These are phyloP conservation scores for Cichlasoma orientale DNA, from an alignment of 2,797 vertebrate species.

Conservation along the genomic window DNA sequence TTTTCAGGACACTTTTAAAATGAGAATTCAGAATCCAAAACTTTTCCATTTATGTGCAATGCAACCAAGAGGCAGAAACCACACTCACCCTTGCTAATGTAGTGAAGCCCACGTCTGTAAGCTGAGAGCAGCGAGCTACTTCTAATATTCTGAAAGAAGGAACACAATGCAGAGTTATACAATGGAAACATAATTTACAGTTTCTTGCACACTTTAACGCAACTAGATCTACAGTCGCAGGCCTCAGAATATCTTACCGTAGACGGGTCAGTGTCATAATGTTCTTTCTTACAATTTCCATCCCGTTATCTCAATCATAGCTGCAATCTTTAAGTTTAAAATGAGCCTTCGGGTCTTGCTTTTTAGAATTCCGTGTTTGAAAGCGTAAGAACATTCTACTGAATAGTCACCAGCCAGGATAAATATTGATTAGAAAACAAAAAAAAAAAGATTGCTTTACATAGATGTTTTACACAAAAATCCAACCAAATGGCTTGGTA, in stretches of 20 bases:
- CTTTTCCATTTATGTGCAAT: background rate
- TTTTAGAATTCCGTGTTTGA: background rate
- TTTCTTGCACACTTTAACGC: background rate
- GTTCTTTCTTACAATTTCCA: background rate
- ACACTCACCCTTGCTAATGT: conserved; percentile 93
- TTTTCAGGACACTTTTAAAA: background rate
- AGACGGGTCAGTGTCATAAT: background rate
- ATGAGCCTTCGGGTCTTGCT: background rate
- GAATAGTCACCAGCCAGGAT: background rate
- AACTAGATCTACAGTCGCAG: background rate
- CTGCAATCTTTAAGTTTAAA: background rate
- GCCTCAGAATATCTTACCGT: background rate
- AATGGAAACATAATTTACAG: background rate
- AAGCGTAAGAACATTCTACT: background rate
- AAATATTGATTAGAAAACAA: background rate
- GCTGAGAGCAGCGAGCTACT: conserved; percentile 95
- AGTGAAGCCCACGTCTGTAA: conserved; percentile 96
- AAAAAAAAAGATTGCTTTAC: background rate
- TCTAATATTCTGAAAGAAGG: conserved; percentile 90
- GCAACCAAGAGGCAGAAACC: background rate
- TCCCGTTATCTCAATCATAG: background rate
- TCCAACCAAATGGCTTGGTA: background rate
- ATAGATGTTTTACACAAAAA: background rate
- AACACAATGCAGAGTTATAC: conserved; percentile 15
- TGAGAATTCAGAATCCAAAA: background rate